These are phyloP conservation scores for Cryptus viduatorius DNA, from an alignment of 2,888 invertebrate species.

Conservation along the genomic window DNA sequence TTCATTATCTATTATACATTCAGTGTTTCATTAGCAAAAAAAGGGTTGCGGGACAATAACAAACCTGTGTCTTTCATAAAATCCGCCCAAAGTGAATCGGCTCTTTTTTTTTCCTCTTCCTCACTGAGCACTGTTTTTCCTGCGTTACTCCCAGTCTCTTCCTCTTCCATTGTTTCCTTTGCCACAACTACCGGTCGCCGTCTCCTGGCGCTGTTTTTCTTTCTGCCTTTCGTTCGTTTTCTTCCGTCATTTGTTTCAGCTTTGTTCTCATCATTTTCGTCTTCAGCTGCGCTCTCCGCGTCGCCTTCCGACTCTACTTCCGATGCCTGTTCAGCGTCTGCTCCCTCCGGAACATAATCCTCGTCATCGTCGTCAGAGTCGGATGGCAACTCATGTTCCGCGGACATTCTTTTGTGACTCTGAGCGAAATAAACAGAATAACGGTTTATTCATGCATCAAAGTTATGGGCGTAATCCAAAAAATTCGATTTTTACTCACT, in stretches of 20 bases:
- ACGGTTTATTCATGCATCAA: neutral
- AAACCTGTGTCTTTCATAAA: constrained; percentile 90
- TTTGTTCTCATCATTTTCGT: constrained; percentile 84
- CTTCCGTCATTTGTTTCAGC: constrained; percentile 72
- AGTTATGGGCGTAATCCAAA: too few species aligned
- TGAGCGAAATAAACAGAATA: neutral
- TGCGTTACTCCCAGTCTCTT: constrained; percentile 77
- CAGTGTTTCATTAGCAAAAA: too few species aligned
- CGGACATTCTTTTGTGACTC: constrained; percentile 76
- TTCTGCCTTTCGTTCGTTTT: constrained; percentile 75
- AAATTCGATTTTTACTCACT: too few species aligned
- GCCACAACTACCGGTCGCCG: constrained; percentile 64
- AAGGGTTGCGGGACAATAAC: neutral
- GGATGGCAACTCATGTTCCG: constrained; percentile 86
- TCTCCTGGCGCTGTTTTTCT: constrained; percentile 71
- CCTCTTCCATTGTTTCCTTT: constrained; percentile 73
- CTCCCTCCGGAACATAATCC: constrained; percentile 90
- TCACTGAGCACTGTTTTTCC: constrained; percentile 83
- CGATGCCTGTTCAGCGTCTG: constrained; percentile 87
- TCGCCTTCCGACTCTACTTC: constrained; percentile 90
- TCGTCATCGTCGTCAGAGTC: constrained; percentile 92
- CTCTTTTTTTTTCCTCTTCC: constrained; percentile 90
- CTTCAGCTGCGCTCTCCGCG: constrained; percentile 87
- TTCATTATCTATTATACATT: too few species aligned
- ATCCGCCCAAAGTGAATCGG: constrained; percentile 92